A percentile compares a stretch with the other conserved stretches of the same genome.
phyloP scores from a whole-genome alignment of 2,888 invertebrate species.

The Nephrotoma guestfalica region DNA sequence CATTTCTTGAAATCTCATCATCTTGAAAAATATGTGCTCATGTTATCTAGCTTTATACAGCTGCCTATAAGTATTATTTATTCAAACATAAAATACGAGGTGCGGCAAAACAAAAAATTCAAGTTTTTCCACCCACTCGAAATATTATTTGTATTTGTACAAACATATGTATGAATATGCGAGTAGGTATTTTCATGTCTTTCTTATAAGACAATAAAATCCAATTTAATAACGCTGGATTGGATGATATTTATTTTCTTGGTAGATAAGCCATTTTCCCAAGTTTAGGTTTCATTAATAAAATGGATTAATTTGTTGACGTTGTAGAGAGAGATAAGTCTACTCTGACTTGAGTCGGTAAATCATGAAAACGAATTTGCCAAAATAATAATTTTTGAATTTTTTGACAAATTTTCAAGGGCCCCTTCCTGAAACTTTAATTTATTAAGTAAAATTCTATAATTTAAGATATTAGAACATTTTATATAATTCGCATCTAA shows the following conservation, averaged over 20 bases:
- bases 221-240: neutral
- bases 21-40: neutral
- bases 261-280: neutral
- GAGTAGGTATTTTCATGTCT: neutral
- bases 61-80: neutral
- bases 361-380: too few species aligned
- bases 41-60: neutral
- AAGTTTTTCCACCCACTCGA: neutral
- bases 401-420: too few species aligned
- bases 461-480: too few species aligned
- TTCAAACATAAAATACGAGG: neutral
- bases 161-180: neutral
- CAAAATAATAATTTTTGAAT: too few species aligned
- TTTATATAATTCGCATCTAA: too few species aligned
- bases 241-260: neutral
- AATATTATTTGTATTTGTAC: too few species aligned
- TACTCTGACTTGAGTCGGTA: too few species aligned
- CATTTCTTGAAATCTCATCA: too few species aligned
- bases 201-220: neutral
- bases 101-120: neutral
- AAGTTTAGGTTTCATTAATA: neutral
- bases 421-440: too few species aligned
- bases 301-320: neutral
- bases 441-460: too few species aligned
- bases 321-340: too few species aligned